phyloP scores from a whole-genome alignment of 2,113 vertebrate species.

The Trachemys scripta region DNA sequence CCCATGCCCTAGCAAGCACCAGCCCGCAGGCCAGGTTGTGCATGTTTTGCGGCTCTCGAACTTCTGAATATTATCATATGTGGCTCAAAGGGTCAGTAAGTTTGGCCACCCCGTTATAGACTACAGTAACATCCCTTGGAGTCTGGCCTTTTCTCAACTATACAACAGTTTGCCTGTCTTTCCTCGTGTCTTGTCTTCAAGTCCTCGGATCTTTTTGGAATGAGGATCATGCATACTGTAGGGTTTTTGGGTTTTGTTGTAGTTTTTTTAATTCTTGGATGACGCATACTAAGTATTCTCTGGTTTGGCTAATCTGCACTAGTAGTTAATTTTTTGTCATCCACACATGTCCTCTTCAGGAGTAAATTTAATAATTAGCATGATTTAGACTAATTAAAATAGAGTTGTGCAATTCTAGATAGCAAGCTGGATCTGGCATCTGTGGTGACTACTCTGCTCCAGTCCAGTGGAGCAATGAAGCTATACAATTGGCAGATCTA shows the following conservation, averaged over 20 bases:
- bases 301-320: neutral
- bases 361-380: neutral
- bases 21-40: no score
- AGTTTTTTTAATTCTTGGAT: neutral
- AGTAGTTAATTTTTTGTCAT: neutral
- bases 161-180: neutral
- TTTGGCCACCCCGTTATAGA: neutral
- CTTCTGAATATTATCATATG: no score
- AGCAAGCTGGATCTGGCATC: neutral
- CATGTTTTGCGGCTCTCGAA: no score
- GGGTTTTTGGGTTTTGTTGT: neutral
- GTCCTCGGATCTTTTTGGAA: neutral
- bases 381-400: neutral
- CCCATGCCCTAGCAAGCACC: no score
- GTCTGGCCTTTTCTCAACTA: neutral
- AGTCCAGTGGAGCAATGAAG: neutral
- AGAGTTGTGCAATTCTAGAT: neutral
- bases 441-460: neutral
- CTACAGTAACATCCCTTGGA: accelerated
- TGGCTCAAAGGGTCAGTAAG: no score
- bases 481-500: neutral
- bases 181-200: neutral
- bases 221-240: accelerated
- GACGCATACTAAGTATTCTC: neutral
- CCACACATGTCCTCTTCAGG: accelerated